Conservation (phyloP, 2,888 invertebrate genomes). For the Perizoma flavofasciatum region DNA sequence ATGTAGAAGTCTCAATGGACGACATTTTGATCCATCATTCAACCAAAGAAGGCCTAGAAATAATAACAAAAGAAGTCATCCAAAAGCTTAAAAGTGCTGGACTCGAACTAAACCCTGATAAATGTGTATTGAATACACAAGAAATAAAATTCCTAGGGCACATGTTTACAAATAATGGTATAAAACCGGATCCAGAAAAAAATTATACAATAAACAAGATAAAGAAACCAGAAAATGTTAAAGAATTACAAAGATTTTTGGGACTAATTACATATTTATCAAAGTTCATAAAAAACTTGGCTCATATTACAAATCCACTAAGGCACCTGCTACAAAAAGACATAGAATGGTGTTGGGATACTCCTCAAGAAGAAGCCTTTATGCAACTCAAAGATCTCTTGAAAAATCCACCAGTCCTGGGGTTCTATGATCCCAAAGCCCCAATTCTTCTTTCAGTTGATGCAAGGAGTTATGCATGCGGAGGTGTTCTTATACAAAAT, state of each 20-base stretch:
- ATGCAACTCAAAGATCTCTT: slow-evolving; percentile 10
- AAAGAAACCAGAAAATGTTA: slow-evolving; percentile 26
- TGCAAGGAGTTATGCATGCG: slow-evolving; percentile 26
- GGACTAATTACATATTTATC: slow-evolving; percentile 20
- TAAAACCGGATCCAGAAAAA: slow-evolving; percentile 18
- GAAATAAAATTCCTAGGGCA: no score
- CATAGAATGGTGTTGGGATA: no score
- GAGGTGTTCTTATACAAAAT: slow-evolving; percentile 8
- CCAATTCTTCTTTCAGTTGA: slow-evolving; percentile 19
- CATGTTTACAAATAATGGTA: no score
- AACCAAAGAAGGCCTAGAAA: slow-evolving; percentile 17
- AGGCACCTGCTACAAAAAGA: no score
- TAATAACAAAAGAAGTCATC: slow-evolving; percentile 18
- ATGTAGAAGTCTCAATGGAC: slow-evolving; percentile 29
- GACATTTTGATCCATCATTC: slow-evolving; percentile 23
- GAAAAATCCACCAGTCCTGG: slow-evolving; percentile 21
- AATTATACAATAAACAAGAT: slow-evolving; percentile 20
- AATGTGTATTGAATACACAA: no score
- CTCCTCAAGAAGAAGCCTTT: no score
- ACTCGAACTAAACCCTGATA: slow-evolving; percentile 9
- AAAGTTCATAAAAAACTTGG: slow-evolving; percentile 13
- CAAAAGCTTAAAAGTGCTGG: slow-evolving; percentile 15
- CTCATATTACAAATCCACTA: not conserved
- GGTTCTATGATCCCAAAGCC: slow-evolving; percentile 22
- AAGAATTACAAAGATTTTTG: slow-evolving; percentile 24